phyloP scores from a whole-genome alignment of 2,113 vertebrate species.

The Periophthalmus modestus region DNA sequence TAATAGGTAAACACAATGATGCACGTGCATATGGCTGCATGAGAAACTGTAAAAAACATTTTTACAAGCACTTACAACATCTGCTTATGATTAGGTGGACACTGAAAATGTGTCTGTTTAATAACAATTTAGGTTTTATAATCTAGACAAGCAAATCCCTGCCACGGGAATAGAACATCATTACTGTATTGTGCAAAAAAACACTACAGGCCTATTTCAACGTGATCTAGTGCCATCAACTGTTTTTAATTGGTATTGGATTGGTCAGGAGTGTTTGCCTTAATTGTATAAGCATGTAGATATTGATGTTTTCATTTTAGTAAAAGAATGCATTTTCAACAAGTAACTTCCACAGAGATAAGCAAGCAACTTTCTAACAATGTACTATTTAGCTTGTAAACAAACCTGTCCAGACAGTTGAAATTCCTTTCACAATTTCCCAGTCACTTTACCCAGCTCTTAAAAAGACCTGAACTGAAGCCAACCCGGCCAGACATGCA shows the following conservation, averaged over 20 bases:
- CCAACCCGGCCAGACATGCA: neutral
- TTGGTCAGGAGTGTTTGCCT: too few relatives aligned
- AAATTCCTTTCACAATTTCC: slow-evolving; percentile 30
- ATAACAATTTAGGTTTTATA: too few relatives aligned
- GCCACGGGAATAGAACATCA: too few relatives aligned
- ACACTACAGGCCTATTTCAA: too few relatives aligned
- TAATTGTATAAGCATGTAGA: too few relatives aligned
- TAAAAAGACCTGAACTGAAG: slow-evolving; percentile 8
- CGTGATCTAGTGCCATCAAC: too few relatives aligned
- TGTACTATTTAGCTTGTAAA: slow-evolving; percentile 32
- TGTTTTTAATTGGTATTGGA: too few relatives aligned
- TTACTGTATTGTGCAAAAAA: too few relatives aligned
- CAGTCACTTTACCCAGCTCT: slow-evolving; percentile 17
- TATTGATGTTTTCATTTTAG: too few relatives aligned
- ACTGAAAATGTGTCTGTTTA: too few relatives aligned
- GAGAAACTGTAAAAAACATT: neutral
- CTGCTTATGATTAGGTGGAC: neutral
- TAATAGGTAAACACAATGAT: slow-evolving; percentile 36
- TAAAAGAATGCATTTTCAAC: neutral
- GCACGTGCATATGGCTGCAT: neutral
- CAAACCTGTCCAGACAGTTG: slow-evolving; percentile 47
- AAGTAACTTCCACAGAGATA: slow-evolving; percentile 3
- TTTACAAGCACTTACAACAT: neutral
- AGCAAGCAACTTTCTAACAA: slow-evolving; percentile 16
- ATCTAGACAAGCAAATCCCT: too few relatives aligned